Percentiles rank a stretch among this genome's conserved stretches.
These are phyloP conservation scores for Alviniconcha strummeri DNA, from an alignment of 2,888 invertebrate species.

Conservation along the genomic window DNA sequence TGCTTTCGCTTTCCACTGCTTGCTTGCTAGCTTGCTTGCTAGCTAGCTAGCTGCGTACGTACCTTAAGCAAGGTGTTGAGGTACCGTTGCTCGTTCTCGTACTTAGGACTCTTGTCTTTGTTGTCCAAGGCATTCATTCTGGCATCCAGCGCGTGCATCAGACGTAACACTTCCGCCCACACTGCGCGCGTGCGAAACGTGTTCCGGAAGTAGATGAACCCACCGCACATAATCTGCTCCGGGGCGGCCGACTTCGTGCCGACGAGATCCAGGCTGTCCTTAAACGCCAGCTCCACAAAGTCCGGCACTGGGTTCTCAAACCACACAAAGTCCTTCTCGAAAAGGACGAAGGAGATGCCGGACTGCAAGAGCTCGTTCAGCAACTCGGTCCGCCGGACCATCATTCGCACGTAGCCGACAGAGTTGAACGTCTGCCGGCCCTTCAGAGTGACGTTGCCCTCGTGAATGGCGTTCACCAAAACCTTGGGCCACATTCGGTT, in stretches of 20 bases:
- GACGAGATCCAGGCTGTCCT: not conserved
- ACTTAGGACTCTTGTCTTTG: not conserved
- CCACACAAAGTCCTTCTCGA: constrained; percentile 19
- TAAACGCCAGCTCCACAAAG: not conserved
- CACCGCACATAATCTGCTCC: not conserved
- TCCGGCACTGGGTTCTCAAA: not conserved
- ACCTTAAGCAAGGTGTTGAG: constrained; percentile 1
- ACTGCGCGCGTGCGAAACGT: not conserved
- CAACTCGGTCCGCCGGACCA: not conserved
- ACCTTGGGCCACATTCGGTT: not conserved
- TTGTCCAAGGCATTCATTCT: not conserved
- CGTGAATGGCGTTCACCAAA: not conserved
- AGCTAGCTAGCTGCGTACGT: not conserved
- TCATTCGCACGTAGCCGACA: constrained; percentile 4
- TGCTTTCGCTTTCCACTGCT: not conserved
- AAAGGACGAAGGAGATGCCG: not conserved
- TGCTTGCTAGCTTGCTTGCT: no score
- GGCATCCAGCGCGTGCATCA: not conserved
- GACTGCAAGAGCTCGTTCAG: not conserved
- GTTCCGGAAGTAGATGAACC: constrained; percentile 21
- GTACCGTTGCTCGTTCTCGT: not conserved
- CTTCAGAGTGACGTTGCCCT: not conserved
- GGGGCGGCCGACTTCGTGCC: not conserved
- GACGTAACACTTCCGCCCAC: constrained; percentile 6
- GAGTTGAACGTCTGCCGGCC: not conserved